A percentile compares a stretch with the other conserved stretches of the same genome.
These are phyloP conservation scores for Lagenorhynchus albirostris DNA, from an alignment of 2,113 vertebrate species.

Conservation along the genomic window DNA sequence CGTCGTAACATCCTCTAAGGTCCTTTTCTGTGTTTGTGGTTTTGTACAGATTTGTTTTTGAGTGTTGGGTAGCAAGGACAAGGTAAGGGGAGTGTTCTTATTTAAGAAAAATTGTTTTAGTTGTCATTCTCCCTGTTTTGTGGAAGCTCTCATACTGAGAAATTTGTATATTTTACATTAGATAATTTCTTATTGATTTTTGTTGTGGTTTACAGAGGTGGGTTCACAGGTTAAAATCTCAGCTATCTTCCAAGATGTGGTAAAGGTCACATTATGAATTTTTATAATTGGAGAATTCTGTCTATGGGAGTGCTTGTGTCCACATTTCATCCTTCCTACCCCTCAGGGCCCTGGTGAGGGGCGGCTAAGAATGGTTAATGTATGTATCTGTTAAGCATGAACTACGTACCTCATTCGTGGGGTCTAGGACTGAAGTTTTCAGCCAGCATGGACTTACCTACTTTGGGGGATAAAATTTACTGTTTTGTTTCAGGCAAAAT, in stretches of 20 bases:
- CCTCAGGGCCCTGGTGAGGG: background rate
- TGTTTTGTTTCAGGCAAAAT: background rate
- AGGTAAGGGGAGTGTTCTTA: background rate
- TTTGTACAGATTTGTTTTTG: conserved; percentile 45
- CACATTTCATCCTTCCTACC: background rate
- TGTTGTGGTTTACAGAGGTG: conserved; percentile 53
- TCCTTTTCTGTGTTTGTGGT: background rate
- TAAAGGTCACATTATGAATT: background rate
- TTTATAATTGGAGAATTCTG: background rate
- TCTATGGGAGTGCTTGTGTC: background rate
- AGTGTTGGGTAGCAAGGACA: conserved; percentile 26
- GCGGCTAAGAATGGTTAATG: background rate
- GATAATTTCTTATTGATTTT: conserved; percentile 58
- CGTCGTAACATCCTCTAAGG: background rate
- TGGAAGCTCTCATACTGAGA: conserved; percentile 45
- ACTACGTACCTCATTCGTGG: background rate
- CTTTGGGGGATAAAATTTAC: background rate
- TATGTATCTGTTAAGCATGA: background rate
- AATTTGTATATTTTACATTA: conserved; percentile 73
- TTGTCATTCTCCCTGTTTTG: conserved; percentile 19
- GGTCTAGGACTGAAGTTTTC: conserved; percentile 3
- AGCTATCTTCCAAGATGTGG: background rate
- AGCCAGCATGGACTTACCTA: background rate
- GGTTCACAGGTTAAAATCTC: conserved; percentile 34
- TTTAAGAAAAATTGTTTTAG: conserved; percentile 22